Conservation (phyloP, 2,113 vertebrate genomes). For the Symphodus melops region DNA sequence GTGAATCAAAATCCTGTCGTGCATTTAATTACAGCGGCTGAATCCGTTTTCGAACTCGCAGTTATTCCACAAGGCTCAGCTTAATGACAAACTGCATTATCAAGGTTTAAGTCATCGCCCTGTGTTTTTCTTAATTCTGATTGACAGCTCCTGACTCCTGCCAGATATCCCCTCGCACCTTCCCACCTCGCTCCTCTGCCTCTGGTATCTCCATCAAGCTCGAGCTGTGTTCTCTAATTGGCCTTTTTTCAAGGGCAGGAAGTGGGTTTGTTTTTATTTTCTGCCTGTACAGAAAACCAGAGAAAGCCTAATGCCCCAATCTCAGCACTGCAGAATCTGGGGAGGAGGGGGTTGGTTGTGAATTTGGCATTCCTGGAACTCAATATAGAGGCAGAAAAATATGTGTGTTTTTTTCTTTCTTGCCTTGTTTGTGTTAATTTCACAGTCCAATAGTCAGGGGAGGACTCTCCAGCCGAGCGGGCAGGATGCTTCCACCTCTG, state of each 20-base stretch:
- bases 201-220: slow-evolving; percentile 32
- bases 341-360: slow-evolving; percentile 50
- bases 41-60: slow-evolving; percentile 45
- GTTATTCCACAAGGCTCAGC: slow-evolving; percentile 47
- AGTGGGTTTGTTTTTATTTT: slow-evolving; percentile 47
- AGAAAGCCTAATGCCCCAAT: slow-evolving; percentile 53
- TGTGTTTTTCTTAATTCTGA: slow-evolving; percentile 31
- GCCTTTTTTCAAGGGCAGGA: slow-evolving; percentile 21
- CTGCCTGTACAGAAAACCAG: slow-evolving; percentile 40
- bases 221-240: slow-evolving; percentile 45
- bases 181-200: neutral
- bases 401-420: slow-evolving; percentile 23
- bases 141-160: slow-evolving; percentile 26
- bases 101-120: slow-evolving; percentile 24
- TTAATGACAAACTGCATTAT: slow-evolving; percentile 48
- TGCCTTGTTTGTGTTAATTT: slow-evolving; percentile 73
- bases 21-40: slow-evolving; percentile 63
- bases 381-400: slow-evolving; percentile 37
- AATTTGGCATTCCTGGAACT: slow-evolving; percentile 69
- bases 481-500: slow-evolving; percentile 3
- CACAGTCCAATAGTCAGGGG: slow-evolving; percentile 63
- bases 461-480: slow-evolving; percentile 35
- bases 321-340: slow-evolving; percentile 38
- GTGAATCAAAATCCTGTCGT: slow-evolving; percentile 35
- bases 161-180: slow-evolving; percentile 23